A percentile compares a stretch with the other conserved stretches of the same genome.
Evolutionary conservation across 1,140 invertebrate species (phyloP).

Genomic region (Drosophila ercepeae): DNA sequence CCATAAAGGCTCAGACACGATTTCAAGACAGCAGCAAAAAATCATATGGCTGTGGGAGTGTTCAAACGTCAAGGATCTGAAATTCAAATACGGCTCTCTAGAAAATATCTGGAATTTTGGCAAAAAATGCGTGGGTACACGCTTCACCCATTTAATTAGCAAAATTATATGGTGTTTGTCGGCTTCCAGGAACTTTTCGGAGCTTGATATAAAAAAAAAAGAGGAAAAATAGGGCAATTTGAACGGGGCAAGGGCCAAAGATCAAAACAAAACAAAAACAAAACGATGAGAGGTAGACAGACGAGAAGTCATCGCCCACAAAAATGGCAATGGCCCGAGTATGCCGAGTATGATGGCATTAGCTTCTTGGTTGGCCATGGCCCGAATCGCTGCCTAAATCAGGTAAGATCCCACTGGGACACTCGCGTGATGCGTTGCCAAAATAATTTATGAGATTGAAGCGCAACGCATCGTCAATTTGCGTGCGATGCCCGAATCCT

Average conservation of each 20-base stretch:
- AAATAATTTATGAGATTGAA: constrained; percentile 82
- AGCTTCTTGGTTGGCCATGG: constrained; percentile 35
- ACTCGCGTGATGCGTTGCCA: constrained; percentile 82
- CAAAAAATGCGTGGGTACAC: constrained; percentile 57
- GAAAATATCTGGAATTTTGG: constrained; percentile 10
- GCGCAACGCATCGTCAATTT: constrained; percentile 78
- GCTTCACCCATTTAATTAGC: constrained; percentile 81
- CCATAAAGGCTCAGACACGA: constrained; percentile 9
- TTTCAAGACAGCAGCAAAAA: background rate
- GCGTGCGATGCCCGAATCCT: constrained; percentile 54
- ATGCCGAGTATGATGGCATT: constrained; percentile 68
- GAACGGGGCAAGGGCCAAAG: constrained; percentile 71
- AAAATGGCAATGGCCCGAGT: constrained; percentile 72
- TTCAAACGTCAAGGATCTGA: constrained; percentile 29
- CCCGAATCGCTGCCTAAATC: constrained; percentile 55
- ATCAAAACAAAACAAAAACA: constrained; percentile 70
- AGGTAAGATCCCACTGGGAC: constrained; percentile 67
- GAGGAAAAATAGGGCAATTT: constrained; percentile 75
- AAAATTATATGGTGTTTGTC: constrained; percentile 77
- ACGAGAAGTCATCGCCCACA: constrained; percentile 81
- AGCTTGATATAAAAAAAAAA: constrained; percentile 53
- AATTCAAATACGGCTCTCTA: constrained; percentile 28
- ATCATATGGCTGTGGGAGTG: constrained; percentile 26
- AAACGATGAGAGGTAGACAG: constrained; percentile 56
- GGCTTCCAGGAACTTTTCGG: constrained; percentile 70